Conservation (phyloP, 2,113 vertebrate species). For the mouse (Mus musculus) region DNA sequence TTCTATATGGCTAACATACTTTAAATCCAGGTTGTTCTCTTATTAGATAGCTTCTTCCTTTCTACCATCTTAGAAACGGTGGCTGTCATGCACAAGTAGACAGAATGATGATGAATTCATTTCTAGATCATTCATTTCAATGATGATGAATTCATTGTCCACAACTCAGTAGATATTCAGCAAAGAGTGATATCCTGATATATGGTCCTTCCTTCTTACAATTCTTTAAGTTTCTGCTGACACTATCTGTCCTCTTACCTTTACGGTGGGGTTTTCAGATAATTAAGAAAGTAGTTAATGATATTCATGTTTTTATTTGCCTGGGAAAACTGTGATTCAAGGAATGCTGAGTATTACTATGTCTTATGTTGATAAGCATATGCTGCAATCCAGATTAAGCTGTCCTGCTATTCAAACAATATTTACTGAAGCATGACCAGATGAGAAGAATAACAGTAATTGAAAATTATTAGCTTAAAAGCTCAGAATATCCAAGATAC, state of each 20-base stretch:
- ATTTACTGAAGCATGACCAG: neutral
- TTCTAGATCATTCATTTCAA: neutral
- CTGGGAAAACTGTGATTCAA: neutral
- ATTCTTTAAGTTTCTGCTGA: neutral
- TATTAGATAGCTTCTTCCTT: neutral
- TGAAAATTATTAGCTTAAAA: neutral
- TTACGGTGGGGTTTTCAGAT: neutral
- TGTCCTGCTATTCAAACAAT: too few relatives aligned
- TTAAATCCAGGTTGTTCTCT: neutral
- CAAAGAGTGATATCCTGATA: neutral
- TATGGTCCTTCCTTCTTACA: too few relatives aligned
- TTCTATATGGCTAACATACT: accelerated
- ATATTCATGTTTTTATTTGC: neutral
- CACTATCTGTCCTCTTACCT: neutral
- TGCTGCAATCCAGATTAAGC: neutral
- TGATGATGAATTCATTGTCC: neutral
- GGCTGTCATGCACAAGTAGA: neutral
- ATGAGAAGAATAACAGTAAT: neutral
- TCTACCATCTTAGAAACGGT: neutral
- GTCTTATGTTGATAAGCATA: neutral
- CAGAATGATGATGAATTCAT: accelerated
- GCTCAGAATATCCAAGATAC: too few relatives aligned
- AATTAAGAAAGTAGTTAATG: neutral
- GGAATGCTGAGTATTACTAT: neutral
- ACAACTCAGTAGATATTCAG: neutral